Conservation (phyloP, 2,797 vertebrate genomes). For the Parotocinclus haroldoi region DNA sequence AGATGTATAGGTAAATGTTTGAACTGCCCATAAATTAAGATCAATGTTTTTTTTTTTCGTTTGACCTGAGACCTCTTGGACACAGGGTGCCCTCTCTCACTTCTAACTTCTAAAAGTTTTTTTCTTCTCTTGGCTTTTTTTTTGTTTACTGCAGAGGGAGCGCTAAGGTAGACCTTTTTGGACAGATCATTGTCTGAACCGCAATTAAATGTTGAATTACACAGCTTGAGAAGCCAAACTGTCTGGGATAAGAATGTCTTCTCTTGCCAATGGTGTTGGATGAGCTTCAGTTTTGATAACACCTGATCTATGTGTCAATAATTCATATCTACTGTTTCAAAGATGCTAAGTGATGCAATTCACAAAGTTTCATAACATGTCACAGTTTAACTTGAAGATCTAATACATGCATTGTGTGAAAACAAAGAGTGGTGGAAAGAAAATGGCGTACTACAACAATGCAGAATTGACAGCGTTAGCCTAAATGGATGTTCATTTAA, state of each 20-base stretch:
- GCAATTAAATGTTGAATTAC: slow-evolving; percentile 52
- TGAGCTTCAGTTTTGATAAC: slow-evolving; percentile 54
- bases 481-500: too few relatives aligned
- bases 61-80: slow-evolving; percentile 38
- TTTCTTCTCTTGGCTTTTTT: slow-evolving; percentile 25
- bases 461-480: too few relatives aligned
- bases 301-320: slow-evolving; percentile 53
- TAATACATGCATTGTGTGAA: neutral
- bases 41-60: slow-evolving; percentile 43
- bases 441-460: too few relatives aligned
- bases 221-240: slow-evolving; percentile 47
- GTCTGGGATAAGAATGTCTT: slow-evolving; percentile 45
- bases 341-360: slow-evolving; percentile 39
- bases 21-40: slow-evolving; percentile 35
- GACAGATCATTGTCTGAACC: slow-evolving; percentile 49
- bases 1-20: slow-evolving; percentile 45
- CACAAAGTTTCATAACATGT: slow-evolving; percentile 23
- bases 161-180: slow-evolving; percentile 41
- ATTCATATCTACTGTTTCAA: slow-evolving; percentile 50
- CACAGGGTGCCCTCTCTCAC: slow-evolving; percentile 19
- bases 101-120: neutral
- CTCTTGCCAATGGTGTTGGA: slow-evolving; percentile 51
- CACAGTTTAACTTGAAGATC: slow-evolving; percentile 13
- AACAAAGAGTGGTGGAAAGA: too few relatives aligned
- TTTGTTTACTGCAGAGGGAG: slow-evolving; percentile 24